Evolutionary conservation across 2,113 vertebrate species (phyloP), one percentile per base, ranked within the genome.

Genomic region (Amazona vittata): DNA sequence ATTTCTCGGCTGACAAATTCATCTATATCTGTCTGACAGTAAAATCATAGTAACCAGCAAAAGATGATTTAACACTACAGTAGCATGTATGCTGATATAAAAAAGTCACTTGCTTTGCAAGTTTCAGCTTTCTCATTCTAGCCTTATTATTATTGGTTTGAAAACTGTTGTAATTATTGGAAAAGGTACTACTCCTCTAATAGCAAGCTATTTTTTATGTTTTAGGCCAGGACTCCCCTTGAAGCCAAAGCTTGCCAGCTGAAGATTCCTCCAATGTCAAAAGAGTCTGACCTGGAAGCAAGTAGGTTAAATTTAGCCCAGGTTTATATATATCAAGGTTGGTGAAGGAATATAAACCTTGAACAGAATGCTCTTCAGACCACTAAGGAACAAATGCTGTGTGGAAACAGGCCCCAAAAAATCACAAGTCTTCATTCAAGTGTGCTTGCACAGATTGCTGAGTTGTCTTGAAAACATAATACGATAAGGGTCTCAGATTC

Each of bases 341-440:
- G 7, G 4, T 19, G 18, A 37, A 24, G 18, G 49, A 86, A 31
- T 57, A 33, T 31, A 59, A 83, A 37, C 12, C 3, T 84, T 50
- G 39, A 92, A 22, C 6, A 63, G 16, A 60, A 3, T 8, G 33
- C 4, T 65, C 6, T 14, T 77, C 17, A 13, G 43, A 25, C 16
- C 19, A 5, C 21, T n/a, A n/a, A 44, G 47, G 12, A 71, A 29
- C 1, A 90, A 82, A 79, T 52, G 16, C 10, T 79, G 11, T 50
- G 20, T 70, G 15, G 16, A 89, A 25, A 47, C 3, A 84, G 33
- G 5, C 1, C 9, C 21, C 1, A 0, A 4, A 77, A 75, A 63
- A n/a, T 52, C 12, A 16, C 26, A 0, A 53, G 29, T 83, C 21
- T 15, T 55, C 11, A 37, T 80, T 70, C 11, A 37, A 7, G 21